phyloP scores from a whole-genome alignment of 2,113 vertebrate genomes.

The Stegastes partitus region DNA sequence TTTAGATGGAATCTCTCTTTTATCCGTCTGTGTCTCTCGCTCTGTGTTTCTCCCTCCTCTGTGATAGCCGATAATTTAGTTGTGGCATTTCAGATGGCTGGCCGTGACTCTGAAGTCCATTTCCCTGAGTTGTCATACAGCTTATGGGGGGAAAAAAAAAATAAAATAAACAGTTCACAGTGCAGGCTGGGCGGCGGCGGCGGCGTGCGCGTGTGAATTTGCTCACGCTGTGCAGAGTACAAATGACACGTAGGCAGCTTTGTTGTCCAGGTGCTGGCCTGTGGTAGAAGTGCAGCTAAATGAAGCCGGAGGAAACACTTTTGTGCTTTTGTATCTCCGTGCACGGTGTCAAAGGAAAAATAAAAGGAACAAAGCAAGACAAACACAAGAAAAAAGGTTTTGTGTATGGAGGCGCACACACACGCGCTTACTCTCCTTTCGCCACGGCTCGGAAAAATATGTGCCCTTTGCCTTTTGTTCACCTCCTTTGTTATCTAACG shows the following conservation, averaged over 20 bases:
- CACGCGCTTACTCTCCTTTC: neutral
- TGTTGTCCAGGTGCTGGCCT: slow-evolving; percentile 6
- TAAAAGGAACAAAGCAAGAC: slow-evolving; percentile 3
- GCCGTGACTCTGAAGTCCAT: slow-evolving; percentile 51
- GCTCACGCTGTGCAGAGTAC: neutral
- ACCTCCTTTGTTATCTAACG: slow-evolving; percentile 15
- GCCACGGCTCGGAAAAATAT: neutral
- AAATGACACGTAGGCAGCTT: slow-evolving; percentile 5
- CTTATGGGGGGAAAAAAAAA: neutral
- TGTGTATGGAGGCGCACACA: neutral
- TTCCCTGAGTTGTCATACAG: slow-evolving; percentile 35
- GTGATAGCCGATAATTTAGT: slow-evolving; percentile 65
- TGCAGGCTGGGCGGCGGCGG: neutral
- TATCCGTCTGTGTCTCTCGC: slow-evolving; percentile 29
- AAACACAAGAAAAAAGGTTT: neutral
- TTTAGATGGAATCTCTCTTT: slow-evolving; percentile 75
- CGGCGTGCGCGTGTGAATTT: slow-evolving; percentile 2
- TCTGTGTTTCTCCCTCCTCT: slow-evolving; percentile 43
- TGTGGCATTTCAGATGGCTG: slow-evolving; percentile 50
- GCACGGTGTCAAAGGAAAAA: slow-evolving; percentile 15
- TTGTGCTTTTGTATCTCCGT: slow-evolving; percentile 3
- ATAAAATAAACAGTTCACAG: slow-evolving; percentile 3
- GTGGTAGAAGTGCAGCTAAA: slow-evolving; percentile 5
- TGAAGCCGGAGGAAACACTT: slow-evolving; percentile 19
- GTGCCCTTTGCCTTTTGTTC: slow-evolving; percentile 32